Conservation (phyloP, 2,113 vertebrate genomes). For the Eulacestoma nigropectus region DNA sequence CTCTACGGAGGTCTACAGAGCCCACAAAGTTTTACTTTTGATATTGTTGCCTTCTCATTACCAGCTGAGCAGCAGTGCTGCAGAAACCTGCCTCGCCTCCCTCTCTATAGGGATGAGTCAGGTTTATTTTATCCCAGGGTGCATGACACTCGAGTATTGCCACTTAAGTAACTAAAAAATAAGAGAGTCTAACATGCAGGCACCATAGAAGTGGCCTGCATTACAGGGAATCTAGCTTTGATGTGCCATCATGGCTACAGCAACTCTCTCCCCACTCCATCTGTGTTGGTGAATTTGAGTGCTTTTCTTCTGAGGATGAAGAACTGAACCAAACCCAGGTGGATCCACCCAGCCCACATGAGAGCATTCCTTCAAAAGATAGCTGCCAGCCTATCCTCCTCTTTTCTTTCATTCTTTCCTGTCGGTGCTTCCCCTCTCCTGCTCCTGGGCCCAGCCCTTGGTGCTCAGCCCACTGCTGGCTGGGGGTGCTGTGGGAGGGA, state of each 20-base stretch:
- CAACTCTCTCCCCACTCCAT: background rate
- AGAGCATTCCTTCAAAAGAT: background rate
- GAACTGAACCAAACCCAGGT: background rate
- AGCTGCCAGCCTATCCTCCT: background rate
- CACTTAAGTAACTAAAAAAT: background rate
- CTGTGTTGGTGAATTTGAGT: background rate
- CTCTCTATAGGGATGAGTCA: background rate
- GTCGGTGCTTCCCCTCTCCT: background rate
- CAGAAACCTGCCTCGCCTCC: background rate
- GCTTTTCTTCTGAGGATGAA: background rate
- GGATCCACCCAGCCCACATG: background rate
- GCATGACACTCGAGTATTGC: background rate
- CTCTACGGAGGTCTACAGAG: background rate
- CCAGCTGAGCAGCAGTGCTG: background rate
- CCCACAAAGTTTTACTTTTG: background rate
- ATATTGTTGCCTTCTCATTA: background rate
- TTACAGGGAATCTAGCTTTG: background rate
- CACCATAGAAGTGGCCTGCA: background rate
- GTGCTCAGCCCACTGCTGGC: background rate
- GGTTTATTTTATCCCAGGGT: background rate
- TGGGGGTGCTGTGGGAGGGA: background rate
- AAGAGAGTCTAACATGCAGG: background rate
- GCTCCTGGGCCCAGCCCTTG: background rate
- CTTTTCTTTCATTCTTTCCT: background rate
- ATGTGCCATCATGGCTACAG: background rate